Evolutionary conservation across 2,888 invertebrate genomes (phyloP).

Genomic region (Drosophila cognata): DNA sequence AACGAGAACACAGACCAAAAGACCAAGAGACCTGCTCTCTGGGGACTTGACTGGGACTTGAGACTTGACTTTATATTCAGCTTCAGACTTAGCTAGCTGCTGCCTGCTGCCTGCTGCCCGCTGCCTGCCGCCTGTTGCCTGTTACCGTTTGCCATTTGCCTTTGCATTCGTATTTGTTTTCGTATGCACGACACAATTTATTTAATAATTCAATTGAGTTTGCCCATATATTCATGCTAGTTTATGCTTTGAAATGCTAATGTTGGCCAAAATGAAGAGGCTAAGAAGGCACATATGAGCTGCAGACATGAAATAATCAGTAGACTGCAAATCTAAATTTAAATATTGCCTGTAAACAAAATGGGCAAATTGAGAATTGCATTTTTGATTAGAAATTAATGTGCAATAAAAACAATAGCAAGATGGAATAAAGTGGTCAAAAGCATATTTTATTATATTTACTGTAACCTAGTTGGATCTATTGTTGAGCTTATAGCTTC

Average conservation of each 20-base stretch:
- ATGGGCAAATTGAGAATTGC: not conserved
- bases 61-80: conserved; percentile 14
- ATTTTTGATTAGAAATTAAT: not conserved
- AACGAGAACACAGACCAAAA: conserved; percentile 8
- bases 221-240: conserved; percentile 51
- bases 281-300: not conserved
- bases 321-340: not conserved
- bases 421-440: not conserved
- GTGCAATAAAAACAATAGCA: not conserved
- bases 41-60: conserved; percentile 29
- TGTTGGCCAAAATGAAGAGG: conserved; percentile 18
- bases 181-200: conserved; percentile 57
- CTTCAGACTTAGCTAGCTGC: not conserved
- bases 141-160: not conserved
- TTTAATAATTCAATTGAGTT: conserved; percentile 72
- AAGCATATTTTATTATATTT: not conserved
- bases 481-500: not conserved
- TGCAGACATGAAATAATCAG: not conserved
- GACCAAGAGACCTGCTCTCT: conserved; percentile 23
- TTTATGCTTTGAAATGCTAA: conserved; percentile 60
- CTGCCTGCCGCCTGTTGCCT: not conserved
- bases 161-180: conserved; percentile 21
- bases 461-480: not conserved
- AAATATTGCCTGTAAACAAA: not conserved
- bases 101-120: not conserved